These are phyloP conservation scores for Crenichthys baileyi DNA, from an alignment of 2,797 vertebrate species.

Conservation along the genomic window DNA sequence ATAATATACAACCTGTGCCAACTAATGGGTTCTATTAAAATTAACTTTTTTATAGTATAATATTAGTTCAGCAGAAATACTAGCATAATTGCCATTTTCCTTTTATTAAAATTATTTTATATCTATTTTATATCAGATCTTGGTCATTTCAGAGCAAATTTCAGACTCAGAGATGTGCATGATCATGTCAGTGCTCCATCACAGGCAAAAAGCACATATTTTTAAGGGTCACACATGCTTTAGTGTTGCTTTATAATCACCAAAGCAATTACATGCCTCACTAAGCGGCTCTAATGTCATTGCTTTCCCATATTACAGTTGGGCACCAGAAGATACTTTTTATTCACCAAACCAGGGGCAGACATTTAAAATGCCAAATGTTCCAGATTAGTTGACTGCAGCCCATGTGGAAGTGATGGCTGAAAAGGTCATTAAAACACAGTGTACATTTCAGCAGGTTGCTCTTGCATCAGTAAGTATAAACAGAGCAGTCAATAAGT, in stretches of 20 bases:
- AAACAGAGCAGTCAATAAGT: slow-evolving; percentile 57
- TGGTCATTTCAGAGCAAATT: background rate
- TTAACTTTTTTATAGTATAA: too few relatives aligned
- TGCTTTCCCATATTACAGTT: background rate
- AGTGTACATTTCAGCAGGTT: slow-evolving; percentile 46
- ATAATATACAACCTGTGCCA: too few relatives aligned
- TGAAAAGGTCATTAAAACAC: slow-evolving; percentile 64
- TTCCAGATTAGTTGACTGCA: slow-evolving; percentile 23
- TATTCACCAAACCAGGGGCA: slow-evolving; percentile 32
- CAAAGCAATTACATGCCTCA: background rate
- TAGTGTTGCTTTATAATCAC: background rate
- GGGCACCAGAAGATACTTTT: slow-evolving; percentile 18
- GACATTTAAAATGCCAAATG: slow-evolving; percentile 40
- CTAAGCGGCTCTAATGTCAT: background rate
- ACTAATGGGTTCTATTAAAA: too few relatives aligned
- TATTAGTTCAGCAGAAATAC: background rate
- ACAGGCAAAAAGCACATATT: background rate
- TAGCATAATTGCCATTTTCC: background rate
- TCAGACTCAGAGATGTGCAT: background rate
- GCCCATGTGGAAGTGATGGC: slow-evolving; percentile 41
- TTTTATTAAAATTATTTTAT: background rate
- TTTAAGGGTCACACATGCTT: background rate
- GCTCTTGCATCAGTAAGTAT: slow-evolving; percentile 40
- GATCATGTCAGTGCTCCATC: background rate
- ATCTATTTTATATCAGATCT: background rate